Evolutionary conservation across 2,113 vertebrate species (phyloP).

Genomic region (Nettapus auritus): DNA sequence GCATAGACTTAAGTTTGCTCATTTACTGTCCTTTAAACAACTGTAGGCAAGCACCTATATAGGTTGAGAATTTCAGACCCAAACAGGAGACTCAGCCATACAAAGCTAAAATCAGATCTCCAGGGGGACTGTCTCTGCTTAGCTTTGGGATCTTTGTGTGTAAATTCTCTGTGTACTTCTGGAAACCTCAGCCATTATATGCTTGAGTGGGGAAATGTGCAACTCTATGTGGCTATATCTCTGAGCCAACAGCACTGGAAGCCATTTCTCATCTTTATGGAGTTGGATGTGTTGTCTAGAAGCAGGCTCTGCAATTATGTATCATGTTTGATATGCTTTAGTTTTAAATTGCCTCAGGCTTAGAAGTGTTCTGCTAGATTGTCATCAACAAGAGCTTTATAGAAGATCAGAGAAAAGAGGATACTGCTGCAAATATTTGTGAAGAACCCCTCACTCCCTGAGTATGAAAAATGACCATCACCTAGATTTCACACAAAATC

Average conservation of each 20-base stretch:
- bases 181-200: neutral
- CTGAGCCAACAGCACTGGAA: neutral
- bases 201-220: fast-evolving
- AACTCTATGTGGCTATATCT: neutral
- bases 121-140: neutral
- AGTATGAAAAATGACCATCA: neutral
- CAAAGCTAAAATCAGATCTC: neutral
- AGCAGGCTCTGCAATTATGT: neutral
- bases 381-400: neutral
- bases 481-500: neutral
- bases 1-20: neutral
- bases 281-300: neutral
- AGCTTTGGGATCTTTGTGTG: neutral
- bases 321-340: neutral
- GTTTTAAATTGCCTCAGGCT: neutral
- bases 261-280: neutral
- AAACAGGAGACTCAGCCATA: neutral
- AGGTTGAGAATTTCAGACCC: neutral
- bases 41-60: neutral
- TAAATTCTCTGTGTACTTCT: neutral
- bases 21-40: slow-evolving; percentile 29
- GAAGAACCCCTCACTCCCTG: neutral
- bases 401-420: neutral
- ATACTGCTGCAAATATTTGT: neutral
- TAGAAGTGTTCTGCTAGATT: neutral